Conservation (phyloP, 2,888 invertebrate genomes). For the Stenurella melanura region DNA sequence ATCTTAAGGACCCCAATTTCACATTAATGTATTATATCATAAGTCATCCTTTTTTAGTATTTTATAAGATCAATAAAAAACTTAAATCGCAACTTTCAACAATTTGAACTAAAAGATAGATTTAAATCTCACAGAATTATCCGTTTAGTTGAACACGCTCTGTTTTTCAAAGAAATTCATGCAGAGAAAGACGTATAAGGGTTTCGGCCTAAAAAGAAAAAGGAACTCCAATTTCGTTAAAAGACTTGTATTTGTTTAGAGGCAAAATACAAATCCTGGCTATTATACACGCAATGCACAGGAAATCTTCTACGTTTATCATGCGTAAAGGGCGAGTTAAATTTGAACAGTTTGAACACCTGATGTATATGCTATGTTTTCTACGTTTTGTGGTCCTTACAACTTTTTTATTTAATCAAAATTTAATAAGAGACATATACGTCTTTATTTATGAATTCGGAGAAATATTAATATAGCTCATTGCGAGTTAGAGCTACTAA, state of each 20-base stretch:
- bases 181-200: conserved; percentile 3
- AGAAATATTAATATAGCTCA: too few species aligned
- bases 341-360: neutral
- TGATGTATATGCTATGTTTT: too few species aligned
- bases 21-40: too few species aligned
- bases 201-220: conserved; percentile 7
- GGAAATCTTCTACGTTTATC: conserved; percentile 9
- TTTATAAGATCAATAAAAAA: too few species aligned
- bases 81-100: neutral
- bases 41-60: too few species aligned
- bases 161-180: conserved; percentile 10
- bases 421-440: too few species aligned
- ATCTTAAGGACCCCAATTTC: too few species aligned
- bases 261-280: conserved; percentile 28
- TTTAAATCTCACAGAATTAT: conserved; percentile 1
- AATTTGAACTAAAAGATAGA: neutral
- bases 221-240: conserved; percentile 31
- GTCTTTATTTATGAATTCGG: too few species aligned
- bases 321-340: neutral
- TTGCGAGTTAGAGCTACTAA: too few species aligned
- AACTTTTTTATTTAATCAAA: too few species aligned
- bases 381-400: neutral
- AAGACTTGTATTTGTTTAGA: conserved; percentile 31
- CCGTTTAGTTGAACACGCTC: neutral
- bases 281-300: conserved; percentile 24